Conservation (phyloP, 2,113 vertebrate genomes). For the Zingel zingel region DNA sequence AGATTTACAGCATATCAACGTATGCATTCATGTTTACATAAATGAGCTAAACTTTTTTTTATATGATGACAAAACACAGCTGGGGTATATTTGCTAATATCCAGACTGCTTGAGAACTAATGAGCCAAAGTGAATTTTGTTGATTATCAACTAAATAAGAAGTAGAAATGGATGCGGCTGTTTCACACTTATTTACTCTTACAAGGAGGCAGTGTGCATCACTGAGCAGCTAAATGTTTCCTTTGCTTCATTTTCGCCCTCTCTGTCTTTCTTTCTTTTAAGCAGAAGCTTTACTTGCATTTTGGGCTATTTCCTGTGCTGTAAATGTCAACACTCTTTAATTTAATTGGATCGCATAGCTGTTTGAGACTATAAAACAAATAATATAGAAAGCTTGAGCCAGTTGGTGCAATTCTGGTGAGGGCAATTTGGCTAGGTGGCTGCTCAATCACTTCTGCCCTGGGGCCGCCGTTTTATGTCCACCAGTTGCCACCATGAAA, state of each 20-base stretch:
- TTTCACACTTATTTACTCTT: slow-evolving; percentile 74
- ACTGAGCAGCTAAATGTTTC: slow-evolving; percentile 68
- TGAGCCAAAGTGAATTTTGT: slow-evolving; percentile 62
- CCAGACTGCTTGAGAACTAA: slow-evolving; percentile 61
- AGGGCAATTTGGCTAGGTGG: slow-evolving; percentile 77
- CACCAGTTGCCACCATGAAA: slow-evolving; percentile 77
- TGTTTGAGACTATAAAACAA: slow-evolving; percentile 68
- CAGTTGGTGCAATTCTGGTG: slow-evolving; percentile 74
- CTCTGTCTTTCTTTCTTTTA: slow-evolving; percentile 28
- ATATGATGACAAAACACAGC: slow-evolving; percentile 37
- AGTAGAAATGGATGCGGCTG: slow-evolving; percentile 60
- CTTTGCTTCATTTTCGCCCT: slow-evolving; percentile 42
- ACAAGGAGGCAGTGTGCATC: slow-evolving; percentile 66
- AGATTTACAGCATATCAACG: neutral
- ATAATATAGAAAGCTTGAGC: slow-evolving; percentile 69
- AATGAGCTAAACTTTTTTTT: slow-evolving; percentile 26
- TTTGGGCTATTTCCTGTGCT: slow-evolving; percentile 23
- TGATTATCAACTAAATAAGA: slow-evolving; percentile 72
- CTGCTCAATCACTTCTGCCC: slow-evolving; percentile 82
- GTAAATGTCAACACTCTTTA: slow-evolving; percentile 55
- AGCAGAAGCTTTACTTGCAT: slow-evolving; percentile 32
- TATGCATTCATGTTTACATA: slow-evolving; percentile 30
- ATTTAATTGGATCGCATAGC: slow-evolving; percentile 76
- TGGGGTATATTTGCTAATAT: slow-evolving; percentile 56
- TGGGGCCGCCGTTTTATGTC: slow-evolving; percentile 77